These are phyloP conservation scores for Steinernema khuongi DNA, from an alignment of 1,140 invertebrate species.

Conservation along the genomic window DNA sequence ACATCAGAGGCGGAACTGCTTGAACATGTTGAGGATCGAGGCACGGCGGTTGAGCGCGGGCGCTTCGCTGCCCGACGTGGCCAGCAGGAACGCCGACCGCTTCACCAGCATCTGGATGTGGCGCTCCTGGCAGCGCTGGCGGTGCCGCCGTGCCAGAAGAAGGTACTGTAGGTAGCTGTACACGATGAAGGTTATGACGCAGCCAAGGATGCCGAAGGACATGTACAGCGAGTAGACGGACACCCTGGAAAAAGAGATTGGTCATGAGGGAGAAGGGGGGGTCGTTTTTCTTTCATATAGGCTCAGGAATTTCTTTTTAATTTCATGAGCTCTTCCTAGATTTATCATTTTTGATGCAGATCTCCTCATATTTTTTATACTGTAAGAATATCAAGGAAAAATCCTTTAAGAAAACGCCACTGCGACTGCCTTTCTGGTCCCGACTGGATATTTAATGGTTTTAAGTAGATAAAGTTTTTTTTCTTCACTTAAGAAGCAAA, in stretches of 20 bases:
- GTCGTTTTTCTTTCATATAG: too few species aligned
- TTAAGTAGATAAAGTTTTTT: too few species aligned
- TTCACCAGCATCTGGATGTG: not conserved
- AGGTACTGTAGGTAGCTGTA: conserved; percentile 11
- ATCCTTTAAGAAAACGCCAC: too few species aligned
- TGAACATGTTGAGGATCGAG: not conserved
- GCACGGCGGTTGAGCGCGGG: conserved; percentile 4
- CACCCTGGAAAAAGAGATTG: not conserved
- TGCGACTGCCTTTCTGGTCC: too few species aligned
- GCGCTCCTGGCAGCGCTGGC: not conserved
- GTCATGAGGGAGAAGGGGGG: too few species aligned
- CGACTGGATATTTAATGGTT: too few species aligned
- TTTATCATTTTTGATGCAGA: too few species aligned
- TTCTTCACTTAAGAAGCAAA: too few species aligned
- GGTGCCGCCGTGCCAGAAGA: not conserved
- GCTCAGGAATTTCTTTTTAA: too few species aligned
- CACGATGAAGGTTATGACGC: not conserved
- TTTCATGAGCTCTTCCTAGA: too few species aligned
- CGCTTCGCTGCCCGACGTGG: not conserved
- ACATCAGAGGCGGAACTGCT: conserved; percentile 1
- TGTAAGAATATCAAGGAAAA: too few species aligned
- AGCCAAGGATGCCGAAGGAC: conserved; percentile 1
- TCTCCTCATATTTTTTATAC: too few species aligned
- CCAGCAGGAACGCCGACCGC: not conserved
- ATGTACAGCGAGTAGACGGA: not conserved